phyloP scores from a whole-genome alignment of 2,113 vertebrate species.

The Myiozetetes cayanensis region DNA sequence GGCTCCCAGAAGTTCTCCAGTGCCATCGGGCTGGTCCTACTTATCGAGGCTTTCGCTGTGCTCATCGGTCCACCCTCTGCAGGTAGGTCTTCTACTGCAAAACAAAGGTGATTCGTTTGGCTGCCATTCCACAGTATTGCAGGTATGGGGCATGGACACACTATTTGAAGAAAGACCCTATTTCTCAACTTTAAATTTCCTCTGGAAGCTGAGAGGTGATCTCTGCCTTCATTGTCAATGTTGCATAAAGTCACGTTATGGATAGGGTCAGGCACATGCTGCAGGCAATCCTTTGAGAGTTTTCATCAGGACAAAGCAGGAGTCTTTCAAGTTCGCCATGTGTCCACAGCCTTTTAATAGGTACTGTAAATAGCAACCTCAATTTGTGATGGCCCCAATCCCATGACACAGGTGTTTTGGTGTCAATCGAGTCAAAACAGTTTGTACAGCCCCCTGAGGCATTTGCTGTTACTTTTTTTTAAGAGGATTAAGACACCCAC shows the following conservation, averaged over 20 bases:
- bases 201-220: background rate
- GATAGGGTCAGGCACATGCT: background rate
- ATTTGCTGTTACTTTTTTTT: background rate
- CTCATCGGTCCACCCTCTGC: slow-evolving; percentile 81
- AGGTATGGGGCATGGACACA: fast-evolving
- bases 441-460: background rate
- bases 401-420: background rate
- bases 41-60: slow-evolving; percentile 76
- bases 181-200: background rate
- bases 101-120: fast-evolving
- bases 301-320: background rate
- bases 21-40: slow-evolving; percentile 76
- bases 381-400: background rate
- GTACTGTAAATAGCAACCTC: background rate
- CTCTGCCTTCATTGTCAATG: background rate
- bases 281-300: background rate
- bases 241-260: background rate
- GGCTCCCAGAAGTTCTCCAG: slow-evolving; percentile 79
- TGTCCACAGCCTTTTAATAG: background rate
- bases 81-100: slow-evolving; percentile 53
- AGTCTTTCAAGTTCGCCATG: background rate
- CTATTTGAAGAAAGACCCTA: background rate
- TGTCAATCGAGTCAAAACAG: background rate
- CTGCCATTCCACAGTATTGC: background rate
- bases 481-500: background rate